Base-by-base conservation (phyloP, 2,113 vertebrate species). In the Heterocephalus glaber region DNA sequence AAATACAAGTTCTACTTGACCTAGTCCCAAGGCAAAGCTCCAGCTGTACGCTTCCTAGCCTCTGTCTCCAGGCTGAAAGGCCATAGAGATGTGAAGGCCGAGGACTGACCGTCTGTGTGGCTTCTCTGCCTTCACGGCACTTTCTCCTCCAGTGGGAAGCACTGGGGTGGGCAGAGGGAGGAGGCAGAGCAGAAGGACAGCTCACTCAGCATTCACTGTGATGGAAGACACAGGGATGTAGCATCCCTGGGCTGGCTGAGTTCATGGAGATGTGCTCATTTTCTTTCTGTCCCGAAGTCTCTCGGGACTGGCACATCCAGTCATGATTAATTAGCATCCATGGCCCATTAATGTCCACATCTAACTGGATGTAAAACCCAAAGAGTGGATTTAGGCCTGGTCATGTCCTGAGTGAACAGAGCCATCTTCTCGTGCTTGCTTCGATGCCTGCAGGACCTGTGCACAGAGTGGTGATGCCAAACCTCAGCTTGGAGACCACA, bases 161-260 rank as follows among this genome's bases (percentile, higher is more conserved):
- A n/a, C n/a, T 8, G 8, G 12, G 6, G 17, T 28, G 38, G 4
- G 5, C 5, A 9, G 30, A 28, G 17, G 4, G 41, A 11, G 13
- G 28, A 54, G 2, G 1, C 2, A 28, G 17, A 68, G 5, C 4
- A 41, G 52, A 61, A 38, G 16, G 10, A 17, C 20, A 38, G 24
- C 26, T 35, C 1, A 14, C n/a, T n/a, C n/a, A n/a, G 52, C 3
- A 0, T 20, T 24, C 7, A 41, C 38, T 89, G 20, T 35, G 11
- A 24, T 5, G 26, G 17, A 26, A 8, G 26, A 19, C 24, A 20
- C 7, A 3, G 70, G 44, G 44, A 17, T 30, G 20, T 2, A 12
- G 11, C 63, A 19, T 56, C 9, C 47, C 14, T 80, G 35, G 68
- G 8, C 2, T 70, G 61, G 52, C 24, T 22, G 41, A 26, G 13